Percentiles rank a stretch among this genome's conserved stretches.
Evolutionary conservation across 2,888 invertebrate species (phyloP).

Genomic region (Phrixothrix hirtus): DNA sequence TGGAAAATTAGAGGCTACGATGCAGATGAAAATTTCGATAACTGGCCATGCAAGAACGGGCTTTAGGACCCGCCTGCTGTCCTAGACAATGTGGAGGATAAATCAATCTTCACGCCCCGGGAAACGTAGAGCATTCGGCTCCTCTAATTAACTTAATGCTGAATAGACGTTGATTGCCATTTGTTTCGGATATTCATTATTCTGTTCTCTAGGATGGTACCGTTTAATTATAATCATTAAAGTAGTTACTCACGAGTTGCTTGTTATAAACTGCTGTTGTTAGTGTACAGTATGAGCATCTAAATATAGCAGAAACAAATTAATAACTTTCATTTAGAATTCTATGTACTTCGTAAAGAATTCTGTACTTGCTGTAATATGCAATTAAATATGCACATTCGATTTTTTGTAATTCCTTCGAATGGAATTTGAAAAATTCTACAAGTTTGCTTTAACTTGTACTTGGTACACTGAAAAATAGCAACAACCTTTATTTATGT

Average conservation of each 20-base stretch:
- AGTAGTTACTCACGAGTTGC: slow-evolving; percentile 25
- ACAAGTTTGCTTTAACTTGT: too few species aligned
- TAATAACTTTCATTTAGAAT: too few species aligned
- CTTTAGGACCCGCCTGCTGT: slow-evolving; percentile 36
- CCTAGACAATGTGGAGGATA: slow-evolving; percentile 45
- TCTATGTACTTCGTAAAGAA: too few species aligned
- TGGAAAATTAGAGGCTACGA: slow-evolving; percentile 4
- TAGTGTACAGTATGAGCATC: too few species aligned
- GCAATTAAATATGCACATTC: too few species aligned
- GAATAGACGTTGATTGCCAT: slow-evolving; percentile 40
- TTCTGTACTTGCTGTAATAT: too few species aligned
- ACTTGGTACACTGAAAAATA: too few species aligned
- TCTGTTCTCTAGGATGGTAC: slow-evolving; percentile 22
- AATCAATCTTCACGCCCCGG: slow-evolving; percentile 46
- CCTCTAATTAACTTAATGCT: slow-evolving; percentile 45
- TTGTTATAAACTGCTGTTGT: slow-evolving; percentile 17
- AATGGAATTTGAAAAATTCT: too few species aligned
- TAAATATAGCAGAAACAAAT: too few species aligned
- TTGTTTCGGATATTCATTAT: slow-evolving; percentile 36
- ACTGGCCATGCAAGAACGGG: slow-evolving; percentile 23
- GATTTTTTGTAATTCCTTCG: too few species aligned
- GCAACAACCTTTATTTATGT: too few species aligned
- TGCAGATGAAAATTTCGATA: slow-evolving; percentile 24
- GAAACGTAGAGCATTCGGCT: slow-evolving; percentile 37
- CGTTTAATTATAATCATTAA: slow-evolving; percentile 31